These are phyloP conservation scores for Micropoecilia bifurca DNA, from an alignment of 2,797 vertebrate genomes.

Conservation along the genomic window DNA sequence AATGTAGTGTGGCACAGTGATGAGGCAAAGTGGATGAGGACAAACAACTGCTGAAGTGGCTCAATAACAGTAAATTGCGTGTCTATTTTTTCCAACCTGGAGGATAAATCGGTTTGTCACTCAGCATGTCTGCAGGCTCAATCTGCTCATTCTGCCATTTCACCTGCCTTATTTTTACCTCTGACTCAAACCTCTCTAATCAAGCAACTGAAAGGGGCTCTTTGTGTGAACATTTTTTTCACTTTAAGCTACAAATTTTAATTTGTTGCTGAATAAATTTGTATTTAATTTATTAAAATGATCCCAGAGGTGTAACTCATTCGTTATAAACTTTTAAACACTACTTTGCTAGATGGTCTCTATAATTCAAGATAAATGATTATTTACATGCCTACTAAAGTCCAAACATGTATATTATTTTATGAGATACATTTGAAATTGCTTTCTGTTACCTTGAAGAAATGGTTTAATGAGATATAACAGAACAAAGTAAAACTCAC, in stretches of 20 bases:
- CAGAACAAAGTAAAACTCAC: slow-evolving; percentile 2
- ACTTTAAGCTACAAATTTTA: neutral
- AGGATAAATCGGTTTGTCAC: neutral
- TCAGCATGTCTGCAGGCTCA: neutral
- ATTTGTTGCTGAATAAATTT: neutral
- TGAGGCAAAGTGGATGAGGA: neutral
- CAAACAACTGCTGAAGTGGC: neutral
- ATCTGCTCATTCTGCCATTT: neutral
- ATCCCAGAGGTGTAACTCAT: neutral
- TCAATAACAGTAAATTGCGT: neutral
- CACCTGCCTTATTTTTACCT: neutral
- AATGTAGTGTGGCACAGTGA: neutral
- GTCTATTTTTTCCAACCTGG: neutral
- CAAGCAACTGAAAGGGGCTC: neutral
- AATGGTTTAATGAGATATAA: slow-evolving; percentile 20
- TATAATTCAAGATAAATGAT: neutral
- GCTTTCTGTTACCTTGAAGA: slow-evolving; percentile 15
- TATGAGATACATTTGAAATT: slow-evolving; percentile 24
- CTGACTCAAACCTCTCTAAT: neutral
- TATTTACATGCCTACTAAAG: neutral
- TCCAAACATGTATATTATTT: neutral
- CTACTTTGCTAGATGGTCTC: neutral
- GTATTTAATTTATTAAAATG: neutral
- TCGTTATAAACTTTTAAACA: neutral
- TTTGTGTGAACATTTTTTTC: neutral